A percentile compares a stretch with the other conserved stretches of the same genome.
phyloP scores from a whole-genome alignment of 2,888 invertebrate genomes.

The Conistra vaccinii region DNA sequence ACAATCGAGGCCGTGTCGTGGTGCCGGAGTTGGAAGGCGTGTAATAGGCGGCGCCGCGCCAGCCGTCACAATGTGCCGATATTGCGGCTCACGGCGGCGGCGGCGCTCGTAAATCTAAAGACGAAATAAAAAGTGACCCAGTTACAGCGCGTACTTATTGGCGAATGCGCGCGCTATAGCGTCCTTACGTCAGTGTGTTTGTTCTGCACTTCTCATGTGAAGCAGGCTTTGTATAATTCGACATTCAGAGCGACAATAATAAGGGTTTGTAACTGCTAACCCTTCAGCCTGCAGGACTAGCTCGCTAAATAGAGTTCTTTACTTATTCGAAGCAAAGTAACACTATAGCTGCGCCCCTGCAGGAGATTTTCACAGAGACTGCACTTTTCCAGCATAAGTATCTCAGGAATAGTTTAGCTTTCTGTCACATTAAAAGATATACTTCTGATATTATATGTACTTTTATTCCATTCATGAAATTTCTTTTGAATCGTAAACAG shows the following conservation, averaged over 20 bases:
- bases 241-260: neutral
- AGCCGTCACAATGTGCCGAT: slow-evolving; percentile 30
- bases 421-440: neutral
- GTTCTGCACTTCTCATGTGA: neutral
- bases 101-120: slow-evolving; percentile 44
- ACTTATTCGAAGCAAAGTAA: neutral
- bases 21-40: neutral
- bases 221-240: neutral
- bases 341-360: neutral
- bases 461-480: neutral
- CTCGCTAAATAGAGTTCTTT: neutral
- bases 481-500: neutral
- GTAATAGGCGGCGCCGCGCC: slow-evolving; percentile 14
- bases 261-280: neutral
- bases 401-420: neutral
- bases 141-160: slow-evolving; percentile 31
- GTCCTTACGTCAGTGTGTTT: neutral
- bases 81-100: slow-evolving; percentile 33
- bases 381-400: neutral
- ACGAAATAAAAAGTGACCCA: slow-evolving; percentile 54
- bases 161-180: neutral
- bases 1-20: slow-evolving; percentile 8
- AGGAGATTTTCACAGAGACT: neutral
- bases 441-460: neutral
- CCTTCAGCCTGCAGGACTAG: too few relatives aligned